Evolutionary conservation across 2,113 vertebrate species (phyloP).

Genomic region (Prunella fulvescens): DNA sequence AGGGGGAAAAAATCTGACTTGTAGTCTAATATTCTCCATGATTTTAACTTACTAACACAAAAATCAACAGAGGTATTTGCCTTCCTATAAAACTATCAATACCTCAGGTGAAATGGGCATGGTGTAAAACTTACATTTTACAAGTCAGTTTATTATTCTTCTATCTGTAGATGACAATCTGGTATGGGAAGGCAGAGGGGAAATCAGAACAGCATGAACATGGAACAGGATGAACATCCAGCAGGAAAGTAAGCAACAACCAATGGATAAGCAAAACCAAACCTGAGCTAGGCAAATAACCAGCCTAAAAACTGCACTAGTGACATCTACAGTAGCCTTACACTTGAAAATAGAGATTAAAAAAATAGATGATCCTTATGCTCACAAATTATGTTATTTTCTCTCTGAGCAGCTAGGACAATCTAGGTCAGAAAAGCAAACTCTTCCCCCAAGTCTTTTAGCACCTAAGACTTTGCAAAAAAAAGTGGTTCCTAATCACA

Average conservation of each 20-base stretch:
- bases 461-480: background rate
- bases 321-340: background rate
- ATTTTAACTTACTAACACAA: background rate
- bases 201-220: background rate
- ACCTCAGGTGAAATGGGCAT: background rate
- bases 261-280: background rate
- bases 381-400: background rate
- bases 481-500: background rate
- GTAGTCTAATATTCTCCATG: background rate
- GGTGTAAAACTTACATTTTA: background rate
- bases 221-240: rapidly evolving
- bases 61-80: background rate
- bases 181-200: background rate
- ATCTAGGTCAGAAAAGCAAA: background rate
- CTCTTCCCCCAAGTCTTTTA: background rate
- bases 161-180: background rate
- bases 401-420: background rate
- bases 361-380: background rate
- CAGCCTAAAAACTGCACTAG: background rate
- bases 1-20: background rate
- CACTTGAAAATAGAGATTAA: background rate
- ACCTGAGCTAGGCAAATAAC: background rate
- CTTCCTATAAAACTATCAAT: background rate
- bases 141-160: background rate
- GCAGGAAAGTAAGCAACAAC: background rate